Conservation (phyloP, 2,888 invertebrate species). For the Spicauda simplicius region DNA sequence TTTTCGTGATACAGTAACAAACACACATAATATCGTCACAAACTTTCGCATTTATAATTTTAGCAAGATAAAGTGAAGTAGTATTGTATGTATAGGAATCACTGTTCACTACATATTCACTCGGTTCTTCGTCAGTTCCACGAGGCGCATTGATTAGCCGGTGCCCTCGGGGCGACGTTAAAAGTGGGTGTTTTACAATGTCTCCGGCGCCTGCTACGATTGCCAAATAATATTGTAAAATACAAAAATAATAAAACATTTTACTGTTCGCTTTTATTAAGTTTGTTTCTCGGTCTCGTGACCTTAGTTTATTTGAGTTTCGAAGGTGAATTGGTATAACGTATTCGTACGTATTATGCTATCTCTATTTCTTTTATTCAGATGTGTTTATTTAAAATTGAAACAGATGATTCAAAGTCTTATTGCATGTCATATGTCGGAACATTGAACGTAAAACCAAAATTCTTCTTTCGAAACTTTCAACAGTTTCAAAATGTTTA, state of each 20-base stretch:
- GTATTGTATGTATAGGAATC: neutral
- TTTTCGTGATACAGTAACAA: too few species aligned
- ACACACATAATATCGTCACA: too few species aligned
- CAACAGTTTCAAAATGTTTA: too few species aligned
- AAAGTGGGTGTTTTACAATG: conserved; percentile 24
- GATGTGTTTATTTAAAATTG: too few species aligned
- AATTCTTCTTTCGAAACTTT: too few species aligned
- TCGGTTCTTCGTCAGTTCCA: neutral
- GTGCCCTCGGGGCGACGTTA: conserved; percentile 11
- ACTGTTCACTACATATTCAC: neutral
- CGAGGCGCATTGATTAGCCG: conserved; percentile 7
- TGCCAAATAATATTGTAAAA: conserved; percentile 19
- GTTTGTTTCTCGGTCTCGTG: conserved; percentile 7
- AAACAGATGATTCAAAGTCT: too few species aligned
- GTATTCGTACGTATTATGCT: too few species aligned
- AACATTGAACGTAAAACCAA: too few species aligned
- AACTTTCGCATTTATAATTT: too few species aligned
- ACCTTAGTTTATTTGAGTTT: conserved; percentile 5
- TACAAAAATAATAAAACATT: conserved; percentile 3
- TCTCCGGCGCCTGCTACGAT: conserved; percentile 23
- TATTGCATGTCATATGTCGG: too few species aligned
- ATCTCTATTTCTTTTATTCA: too few species aligned
- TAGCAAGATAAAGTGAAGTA: too few species aligned
- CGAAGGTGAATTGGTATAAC: neutral
- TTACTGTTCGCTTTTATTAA: conserved; percentile 17